Base-by-base conservation (phyloP, 2,113 vertebrate genomes). In the Engystomops pustulosus region DNA sequence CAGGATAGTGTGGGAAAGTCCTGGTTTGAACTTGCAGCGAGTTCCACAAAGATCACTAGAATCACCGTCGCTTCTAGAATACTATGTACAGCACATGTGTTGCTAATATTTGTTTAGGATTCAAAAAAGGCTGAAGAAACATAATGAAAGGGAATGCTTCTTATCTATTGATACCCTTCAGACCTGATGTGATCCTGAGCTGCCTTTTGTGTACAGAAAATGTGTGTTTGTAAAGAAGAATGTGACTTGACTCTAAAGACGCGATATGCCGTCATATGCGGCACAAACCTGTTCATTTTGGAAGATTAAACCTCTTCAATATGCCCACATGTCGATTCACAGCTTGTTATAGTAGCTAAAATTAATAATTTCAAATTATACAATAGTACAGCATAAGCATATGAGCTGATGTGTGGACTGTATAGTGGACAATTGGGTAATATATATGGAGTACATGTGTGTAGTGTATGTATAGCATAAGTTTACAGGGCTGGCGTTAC, bases 1-100 rank as follows among this genome's bases (percentile, higher is more conserved):
- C 55, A 67, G 47, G 77, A 60, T 32, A 47, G 77, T 79, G 77
- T 79, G 77, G 77, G 77, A 79, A 79, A 79, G 77, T 79, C 77
- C 77, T 79, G 55, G 77, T 79, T 79, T 79, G 77, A 79, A 79
- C 77, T 67, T 79, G 41, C 79, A 80, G 23, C 30, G 15, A 18
- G 58, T 44, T 60, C 25, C 75, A 58, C 58, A 76, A 77, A 77
- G 47, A n/a, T 55, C 2, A 77, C 30, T 58, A 77, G 45, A 67
- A 49, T 80, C 32, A 27, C 58, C 47, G 20, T 67, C 8, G 27
- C 51, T 60, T 41, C 32, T 25, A 41, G 75, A 78, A 25, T 25
- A 78, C 51, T 58, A 55, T 60, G 55, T 55, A 60, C 32, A 78
- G 75, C 75, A 78, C 75, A 55, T 53, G 72, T 77, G 51, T 41